phyloP scores from a whole-genome alignment of 1,140 invertebrate species.

The Plodia interpunctella region DNA sequence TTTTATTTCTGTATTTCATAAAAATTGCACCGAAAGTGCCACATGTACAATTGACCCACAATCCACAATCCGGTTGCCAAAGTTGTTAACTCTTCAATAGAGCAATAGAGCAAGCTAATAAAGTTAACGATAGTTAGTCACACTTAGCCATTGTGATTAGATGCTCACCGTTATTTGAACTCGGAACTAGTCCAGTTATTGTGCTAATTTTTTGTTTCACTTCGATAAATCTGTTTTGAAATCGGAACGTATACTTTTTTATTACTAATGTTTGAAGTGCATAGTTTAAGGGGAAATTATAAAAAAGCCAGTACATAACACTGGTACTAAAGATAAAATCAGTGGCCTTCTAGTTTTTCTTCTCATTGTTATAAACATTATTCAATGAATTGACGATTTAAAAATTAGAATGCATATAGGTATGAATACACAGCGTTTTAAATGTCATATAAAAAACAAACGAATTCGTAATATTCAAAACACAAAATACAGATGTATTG shows the following conservation, averaged over 20 bases:
- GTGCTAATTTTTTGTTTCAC: neutral
- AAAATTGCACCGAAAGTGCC: neutral
- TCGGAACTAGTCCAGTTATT: slow-evolving; percentile 4
- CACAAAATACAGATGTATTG: neutral
- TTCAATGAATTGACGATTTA: no score
- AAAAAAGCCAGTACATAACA: no score
- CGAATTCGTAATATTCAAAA: neutral
- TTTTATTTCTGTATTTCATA: no score
- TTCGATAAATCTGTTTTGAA: neutral
- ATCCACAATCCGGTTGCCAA: slow-evolving; percentile 8
- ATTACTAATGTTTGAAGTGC: neutral
- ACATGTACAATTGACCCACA: slow-evolving; percentile 16
- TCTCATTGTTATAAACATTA: no score
- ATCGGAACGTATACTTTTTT: neutral
- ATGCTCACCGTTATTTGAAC: neutral
- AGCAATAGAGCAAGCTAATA: slow-evolving; percentile 6
- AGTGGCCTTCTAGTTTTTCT: no score
- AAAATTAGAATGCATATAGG: no score
- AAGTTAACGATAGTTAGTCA: slow-evolving; percentile 5
- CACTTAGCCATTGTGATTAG: neutral
- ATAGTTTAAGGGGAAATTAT: no score
- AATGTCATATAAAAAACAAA: neutral
- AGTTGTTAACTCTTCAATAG: neutral
- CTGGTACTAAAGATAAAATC: no score
- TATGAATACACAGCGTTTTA: neutral